phyloP scores from a whole-genome alignment of 2,113 vertebrate genomes.

The Rattus rattus region DNA sequence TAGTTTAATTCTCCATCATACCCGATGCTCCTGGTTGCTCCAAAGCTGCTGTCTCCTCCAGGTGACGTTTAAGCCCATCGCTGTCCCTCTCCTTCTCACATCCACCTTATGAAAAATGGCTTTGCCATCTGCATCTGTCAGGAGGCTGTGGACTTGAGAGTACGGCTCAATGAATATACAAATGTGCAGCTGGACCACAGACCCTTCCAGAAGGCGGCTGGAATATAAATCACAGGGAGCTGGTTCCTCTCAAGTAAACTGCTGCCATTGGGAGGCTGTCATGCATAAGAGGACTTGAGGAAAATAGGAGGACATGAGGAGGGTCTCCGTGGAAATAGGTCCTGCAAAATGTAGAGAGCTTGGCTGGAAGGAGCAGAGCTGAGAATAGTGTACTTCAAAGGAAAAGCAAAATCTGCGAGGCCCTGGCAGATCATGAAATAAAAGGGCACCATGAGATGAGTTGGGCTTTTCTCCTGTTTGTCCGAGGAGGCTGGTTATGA shows the following conservation, averaged over 20 bases:
- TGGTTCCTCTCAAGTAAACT: conserved; percentile 25
- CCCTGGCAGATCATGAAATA: background rate
- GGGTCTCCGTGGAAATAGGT: background rate
- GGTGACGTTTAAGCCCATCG: conserved; percentile 29
- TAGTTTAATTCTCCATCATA: conserved; percentile 57
- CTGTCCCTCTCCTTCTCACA: conserved; percentile 48
- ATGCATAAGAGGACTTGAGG: background rate
- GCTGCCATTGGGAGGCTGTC: conserved; percentile 41
- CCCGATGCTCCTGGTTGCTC: background rate
- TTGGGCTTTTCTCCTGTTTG: background rate
- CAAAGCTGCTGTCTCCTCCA: conserved; percentile 63
- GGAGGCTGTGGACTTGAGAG: conserved; percentile 66
- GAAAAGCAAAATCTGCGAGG: background rate
- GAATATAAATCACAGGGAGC: conserved; percentile 77
- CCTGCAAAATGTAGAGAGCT: background rate
- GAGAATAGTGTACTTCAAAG: background rate
- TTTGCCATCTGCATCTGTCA: conserved; percentile 86
- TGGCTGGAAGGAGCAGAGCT: background rate
- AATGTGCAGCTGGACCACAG: conserved; percentile 79
- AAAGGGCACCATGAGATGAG: background rate
- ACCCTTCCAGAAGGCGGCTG: conserved; percentile 71
- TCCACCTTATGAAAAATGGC: conserved; percentile 84
- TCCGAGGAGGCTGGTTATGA: background rate
- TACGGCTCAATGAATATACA: conserved; percentile 85
- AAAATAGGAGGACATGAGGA: background rate